Base-by-base conservation (phyloP, 37 sponge, comb jelly and placozoan species). In the Geodia barretti region DNA sequence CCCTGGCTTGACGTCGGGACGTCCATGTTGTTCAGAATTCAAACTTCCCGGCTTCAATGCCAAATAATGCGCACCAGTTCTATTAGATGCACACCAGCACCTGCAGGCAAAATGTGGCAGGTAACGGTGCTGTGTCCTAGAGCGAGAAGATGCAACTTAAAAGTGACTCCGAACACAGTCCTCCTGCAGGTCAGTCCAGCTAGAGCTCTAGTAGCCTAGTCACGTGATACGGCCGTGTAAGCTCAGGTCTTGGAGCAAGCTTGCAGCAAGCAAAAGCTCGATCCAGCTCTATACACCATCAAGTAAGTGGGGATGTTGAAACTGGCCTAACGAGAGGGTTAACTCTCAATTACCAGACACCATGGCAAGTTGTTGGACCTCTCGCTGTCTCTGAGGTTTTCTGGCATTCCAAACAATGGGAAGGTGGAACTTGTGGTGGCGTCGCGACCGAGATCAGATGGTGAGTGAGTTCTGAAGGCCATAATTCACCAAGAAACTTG, bases 321-420 rank as follows among this genome's bases (percentile, higher is more conserved):
- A 35, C 62, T 47, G 38, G 1, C 59, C 37, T 34, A n/a, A n/a
- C n/a, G n/a, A n/a, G n/a, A n/a, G n/a, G n/a, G n/a, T n/a, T n/a
- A n/a, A n/a, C 31, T 26, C 25, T 21, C 65, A 70, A n/a, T n/a
- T n/a, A 64, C 19, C 76, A 92, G 93, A 39, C 86, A 84, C 40
- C 82, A 81, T 3, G 31, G 82, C 0, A 73, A 41, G 37, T 39
- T 65, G 9, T 40, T 92, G 4, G 93, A 92, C 36, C 64, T 92
- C 29, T 74, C 79, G 9, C 42, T 29, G 0, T 78, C 81, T 2
- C 61, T 85, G 8, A 75, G 83, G 0, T 88, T 73, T 38, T 39
- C 89, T 36, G 80, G 80, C 36, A 73, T 92, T 3, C 79, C 93
- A 14, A 86, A 92, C 34, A 88, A 85, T 41, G 89, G 89, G 0